Conservation (phyloP, 2,888 invertebrate species). For the Kuschelorhynchus macadamiae region DNA sequence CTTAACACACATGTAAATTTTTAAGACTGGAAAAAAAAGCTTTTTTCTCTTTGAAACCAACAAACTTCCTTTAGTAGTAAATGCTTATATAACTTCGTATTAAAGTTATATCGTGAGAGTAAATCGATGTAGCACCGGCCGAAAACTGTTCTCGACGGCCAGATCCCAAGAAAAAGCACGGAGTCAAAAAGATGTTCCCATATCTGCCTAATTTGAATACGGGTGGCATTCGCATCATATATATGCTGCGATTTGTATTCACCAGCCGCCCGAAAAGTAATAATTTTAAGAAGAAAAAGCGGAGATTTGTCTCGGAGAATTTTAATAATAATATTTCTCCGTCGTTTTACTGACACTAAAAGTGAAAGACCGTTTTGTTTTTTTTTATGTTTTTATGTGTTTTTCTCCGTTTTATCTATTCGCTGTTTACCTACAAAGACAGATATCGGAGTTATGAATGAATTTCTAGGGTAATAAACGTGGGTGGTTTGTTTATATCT, state of each 20-base stretch:
- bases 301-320: constrained; percentile 33
- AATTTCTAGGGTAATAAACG: constrained; percentile 3
- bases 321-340: constrained; percentile 38
- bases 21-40: too few species aligned
- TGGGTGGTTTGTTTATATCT: too few species aligned
- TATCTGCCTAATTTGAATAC: constrained; percentile 37
- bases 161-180: not conserved
- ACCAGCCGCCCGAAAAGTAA: constrained; percentile 16
- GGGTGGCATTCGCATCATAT: constrained; percentile 23
- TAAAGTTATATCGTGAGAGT: too few species aligned
- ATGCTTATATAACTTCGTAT: too few species aligned
- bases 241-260: constrained; percentile 31
- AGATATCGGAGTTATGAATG: too few species aligned
- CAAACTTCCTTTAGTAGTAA: too few species aligned
- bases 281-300: constrained; percentile 22
- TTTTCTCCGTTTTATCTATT: too few species aligned
- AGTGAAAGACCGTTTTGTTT: constrained; percentile 28
- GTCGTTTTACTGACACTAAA: constrained; percentile 40
- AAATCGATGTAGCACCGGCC: too few species aligned
- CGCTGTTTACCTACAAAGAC: too few species aligned
- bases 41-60: too few species aligned
- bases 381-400: not conserved
- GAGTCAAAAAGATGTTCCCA: constrained; percentile 28
- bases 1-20: too few species aligned
- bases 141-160: constrained; percentile 6